Conservation (phyloP, 2,113 vertebrate genomes). For the Aspidoscelis tigris region DNA sequence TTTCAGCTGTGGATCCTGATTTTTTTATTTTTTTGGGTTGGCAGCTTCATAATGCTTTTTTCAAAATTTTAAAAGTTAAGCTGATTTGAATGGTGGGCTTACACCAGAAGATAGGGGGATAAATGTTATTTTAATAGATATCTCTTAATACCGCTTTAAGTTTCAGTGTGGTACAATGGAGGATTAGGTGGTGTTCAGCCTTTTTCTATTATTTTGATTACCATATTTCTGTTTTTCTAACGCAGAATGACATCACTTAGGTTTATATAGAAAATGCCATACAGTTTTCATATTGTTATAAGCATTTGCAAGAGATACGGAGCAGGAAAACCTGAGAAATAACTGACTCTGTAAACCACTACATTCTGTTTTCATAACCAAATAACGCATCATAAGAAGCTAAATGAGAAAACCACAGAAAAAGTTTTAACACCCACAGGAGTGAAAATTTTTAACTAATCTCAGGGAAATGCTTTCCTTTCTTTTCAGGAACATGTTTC, state of each 20-base stretch:
- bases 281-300: neutral
- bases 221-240: neutral
- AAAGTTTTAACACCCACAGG: neutral
- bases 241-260: neutral
- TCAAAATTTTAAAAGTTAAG: neutral
- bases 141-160: neutral
- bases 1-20: neutral
- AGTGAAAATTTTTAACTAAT: constrained; percentile 42
- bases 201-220: neutral
- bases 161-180: neutral
- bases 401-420: neutral
- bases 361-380: neutral
- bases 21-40: neutral
- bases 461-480: constrained; percentile 44
- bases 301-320: neutral
- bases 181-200: neutral
- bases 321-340: neutral
- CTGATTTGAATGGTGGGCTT: neutral
- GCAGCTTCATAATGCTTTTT: neutral
- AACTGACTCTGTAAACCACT: neutral
- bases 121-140: neutral
- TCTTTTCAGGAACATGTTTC: constrained; percentile 95
- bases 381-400: constrained; percentile 2
- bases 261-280: neutral
- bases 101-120: neutral